phyloP scores from a whole-genome alignment of 2,113 vertebrate genomes.

The Empidonax traillii region DNA sequence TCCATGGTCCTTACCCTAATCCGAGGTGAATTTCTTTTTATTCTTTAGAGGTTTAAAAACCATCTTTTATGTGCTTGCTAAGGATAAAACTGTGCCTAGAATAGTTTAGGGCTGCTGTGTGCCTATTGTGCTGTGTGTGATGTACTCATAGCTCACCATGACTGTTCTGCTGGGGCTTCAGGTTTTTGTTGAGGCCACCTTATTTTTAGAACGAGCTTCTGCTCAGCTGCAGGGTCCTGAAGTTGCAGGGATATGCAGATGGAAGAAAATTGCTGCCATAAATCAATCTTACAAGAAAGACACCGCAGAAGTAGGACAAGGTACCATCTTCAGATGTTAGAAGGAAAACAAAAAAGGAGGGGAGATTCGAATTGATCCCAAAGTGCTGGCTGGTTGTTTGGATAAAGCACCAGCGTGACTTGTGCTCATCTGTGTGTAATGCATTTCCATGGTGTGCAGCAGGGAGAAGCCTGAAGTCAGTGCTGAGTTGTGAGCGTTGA shows the following conservation, averaged over 20 bases:
- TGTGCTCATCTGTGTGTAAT: background rate
- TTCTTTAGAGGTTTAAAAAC: background rate
- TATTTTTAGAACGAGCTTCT: constrained; percentile 45
- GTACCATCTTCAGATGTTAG: background rate
- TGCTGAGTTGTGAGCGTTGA: background rate
- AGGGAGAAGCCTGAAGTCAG: background rate
- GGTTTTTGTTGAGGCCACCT: background rate
- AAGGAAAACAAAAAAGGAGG: background rate
- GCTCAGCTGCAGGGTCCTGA: background rate
- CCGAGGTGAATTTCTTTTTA: constrained; percentile 6
- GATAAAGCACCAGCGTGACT: background rate
- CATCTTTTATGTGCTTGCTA: constrained; percentile 14
- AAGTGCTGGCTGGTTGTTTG: background rate
- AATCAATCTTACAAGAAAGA: constrained; percentile 4
- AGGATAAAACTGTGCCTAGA: constrained; percentile 13
- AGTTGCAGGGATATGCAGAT: constrained; percentile 15
- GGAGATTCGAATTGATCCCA: background rate
- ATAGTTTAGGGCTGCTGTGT: constrained; percentile 9
- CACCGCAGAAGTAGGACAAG: background rate
- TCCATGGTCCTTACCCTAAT: background rate
- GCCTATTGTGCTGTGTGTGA: constrained; percentile 5
- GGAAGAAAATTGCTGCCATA: constrained; percentile 2
- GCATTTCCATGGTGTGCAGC: background rate
- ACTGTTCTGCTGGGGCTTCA: background rate
- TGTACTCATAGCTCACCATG: background rate